A percentile compares a stretch with the other conserved stretches of the same genome.
Conservation (phyloP, 2,797 vertebrate genomes). For the Aulostomus chinensis region DNA sequence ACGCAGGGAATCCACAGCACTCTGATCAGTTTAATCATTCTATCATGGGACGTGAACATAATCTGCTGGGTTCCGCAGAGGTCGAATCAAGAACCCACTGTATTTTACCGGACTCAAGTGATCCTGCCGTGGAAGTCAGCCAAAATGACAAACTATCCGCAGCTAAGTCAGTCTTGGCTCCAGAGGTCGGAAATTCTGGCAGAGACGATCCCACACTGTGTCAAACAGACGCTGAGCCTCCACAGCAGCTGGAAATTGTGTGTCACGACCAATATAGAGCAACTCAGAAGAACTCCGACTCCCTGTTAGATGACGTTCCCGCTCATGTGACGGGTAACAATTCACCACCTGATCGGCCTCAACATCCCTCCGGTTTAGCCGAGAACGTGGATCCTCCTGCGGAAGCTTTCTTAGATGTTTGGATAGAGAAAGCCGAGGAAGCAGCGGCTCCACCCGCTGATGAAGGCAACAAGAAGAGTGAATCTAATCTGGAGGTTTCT, state of each 20-base stretch:
- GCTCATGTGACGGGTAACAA: conserved; percentile 5
- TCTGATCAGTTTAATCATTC: conserved; percentile 5
- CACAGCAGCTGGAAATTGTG: conserved; percentile 56
- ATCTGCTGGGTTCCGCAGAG: conserved; percentile 21
- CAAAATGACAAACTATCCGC: conserved; percentile 50
- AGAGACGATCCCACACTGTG: conserved; percentile 22
- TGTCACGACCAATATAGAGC: conserved; percentile 27
- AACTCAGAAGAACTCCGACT: not conserved
- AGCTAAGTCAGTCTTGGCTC: conserved; percentile 50
- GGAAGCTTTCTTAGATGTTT: not conserved
- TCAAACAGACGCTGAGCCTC: conserved; percentile 47
- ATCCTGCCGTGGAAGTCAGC: conserved; percentile 30
- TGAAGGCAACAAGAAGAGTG: not conserved
- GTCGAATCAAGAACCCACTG: conserved; percentile 23
- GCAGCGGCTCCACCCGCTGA: not conserved
- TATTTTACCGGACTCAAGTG: conserved; percentile 35
- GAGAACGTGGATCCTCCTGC: not conserved
- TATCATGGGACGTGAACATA: conserved; percentile 2
- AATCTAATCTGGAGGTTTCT: conserved; percentile 10
- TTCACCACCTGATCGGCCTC: not conserved
- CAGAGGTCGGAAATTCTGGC: conserved; percentile 41
- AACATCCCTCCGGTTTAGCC: conserved; percentile 9
- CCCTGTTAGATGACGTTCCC: conserved; percentile 6
- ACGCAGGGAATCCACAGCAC: not conserved
- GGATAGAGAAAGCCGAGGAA: conserved; percentile 2